Percentiles rank a stretch among this genome's conserved stretches.
These are phyloP conservation scores for Meleagris gallopavo DNA, from an alignment of 2,113 vertebrate genomes.

Conservation along the genomic window DNA sequence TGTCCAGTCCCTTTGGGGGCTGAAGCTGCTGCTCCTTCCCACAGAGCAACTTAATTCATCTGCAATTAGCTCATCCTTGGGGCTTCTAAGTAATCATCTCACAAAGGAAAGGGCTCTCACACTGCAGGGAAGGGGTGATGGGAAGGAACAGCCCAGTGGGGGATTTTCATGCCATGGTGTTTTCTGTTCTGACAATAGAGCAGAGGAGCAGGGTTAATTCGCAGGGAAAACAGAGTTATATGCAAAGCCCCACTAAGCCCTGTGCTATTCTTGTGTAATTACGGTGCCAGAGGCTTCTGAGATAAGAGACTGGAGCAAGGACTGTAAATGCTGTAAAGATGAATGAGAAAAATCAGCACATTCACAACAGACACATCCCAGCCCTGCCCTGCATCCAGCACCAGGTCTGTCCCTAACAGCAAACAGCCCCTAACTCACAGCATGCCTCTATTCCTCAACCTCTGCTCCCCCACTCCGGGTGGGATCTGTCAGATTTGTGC, in stretches of 20 bases:
- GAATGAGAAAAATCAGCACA: not conserved
- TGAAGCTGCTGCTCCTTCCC: not conserved
- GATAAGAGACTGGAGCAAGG: conserved; percentile 29
- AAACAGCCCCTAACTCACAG: not conserved
- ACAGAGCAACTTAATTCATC: not conserved
- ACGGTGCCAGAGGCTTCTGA: not conserved
- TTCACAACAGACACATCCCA: not conserved
- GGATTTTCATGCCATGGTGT: not conserved
- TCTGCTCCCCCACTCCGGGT: not conserved
- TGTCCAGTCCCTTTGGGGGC: not conserved
- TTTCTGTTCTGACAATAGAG: not conserved
- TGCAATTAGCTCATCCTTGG: not conserved
- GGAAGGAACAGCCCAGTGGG: not conserved
- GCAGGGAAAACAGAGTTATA: not conserved
- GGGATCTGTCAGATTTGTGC: not conserved
- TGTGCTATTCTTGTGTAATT: conserved; percentile 10
- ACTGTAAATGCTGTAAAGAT: not conserved
- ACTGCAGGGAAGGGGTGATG: not conserved
- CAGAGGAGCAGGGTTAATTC: not conserved
- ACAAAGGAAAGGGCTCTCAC: not conserved
- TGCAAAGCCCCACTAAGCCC: conserved; percentile 1
- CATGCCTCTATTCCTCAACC: not conserved
- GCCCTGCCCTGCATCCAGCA: not conserved
- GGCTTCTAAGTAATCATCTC: not conserved
- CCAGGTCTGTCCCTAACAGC: not conserved